Percentiles rank a stretch among this genome's conserved stretches.
phyloP scores from a whole-genome alignment of 1,140 invertebrate genomes.

The Proales similis region DNA sequence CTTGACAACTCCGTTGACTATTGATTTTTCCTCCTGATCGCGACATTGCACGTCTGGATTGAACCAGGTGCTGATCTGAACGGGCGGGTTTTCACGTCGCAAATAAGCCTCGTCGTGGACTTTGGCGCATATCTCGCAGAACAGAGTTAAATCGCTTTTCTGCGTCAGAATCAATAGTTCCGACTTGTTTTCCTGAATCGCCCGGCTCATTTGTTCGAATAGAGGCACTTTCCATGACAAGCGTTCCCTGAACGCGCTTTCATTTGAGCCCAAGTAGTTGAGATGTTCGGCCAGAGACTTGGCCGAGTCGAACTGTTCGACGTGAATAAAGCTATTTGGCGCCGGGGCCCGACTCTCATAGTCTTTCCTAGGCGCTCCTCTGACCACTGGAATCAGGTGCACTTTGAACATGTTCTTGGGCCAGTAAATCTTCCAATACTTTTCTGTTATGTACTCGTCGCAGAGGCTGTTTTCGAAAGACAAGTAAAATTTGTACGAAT shows the following conservation, averaged over 20 bases:
- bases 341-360: conserved; percentile 48
- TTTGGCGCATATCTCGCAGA: conserved; percentile 17
- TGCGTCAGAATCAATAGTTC: not conserved
- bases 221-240: conserved; percentile 45
- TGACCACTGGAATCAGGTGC: conserved; percentile 72
- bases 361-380: conserved; percentile 78
- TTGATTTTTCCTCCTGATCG: not conserved
- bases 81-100: not conserved
- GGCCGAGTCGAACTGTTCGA: not conserved
- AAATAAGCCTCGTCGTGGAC: not conserved
- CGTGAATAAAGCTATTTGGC: not conserved
- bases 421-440: conserved; percentile 31
- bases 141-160: not conserved
- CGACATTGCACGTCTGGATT: not conserved
- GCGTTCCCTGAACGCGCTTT: conserved; percentile 25
- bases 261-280: conserved; percentile 13
- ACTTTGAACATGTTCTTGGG: conserved; percentile 14
- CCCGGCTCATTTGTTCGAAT: not conserved
- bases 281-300: conserved; percentile 36
- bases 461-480: conserved; percentile 39
- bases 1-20: too few relatives aligned
- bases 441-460: conserved; percentile 39
- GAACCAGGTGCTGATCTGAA: conserved; percentile 9
- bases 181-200: not conserved
- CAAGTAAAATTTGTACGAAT: conserved; percentile 43